Percentiles rank a stretch among this genome's conserved stretches.
Conservation (phyloP, 2,888 invertebrate species). For the Hecatera dysodea region DNA sequence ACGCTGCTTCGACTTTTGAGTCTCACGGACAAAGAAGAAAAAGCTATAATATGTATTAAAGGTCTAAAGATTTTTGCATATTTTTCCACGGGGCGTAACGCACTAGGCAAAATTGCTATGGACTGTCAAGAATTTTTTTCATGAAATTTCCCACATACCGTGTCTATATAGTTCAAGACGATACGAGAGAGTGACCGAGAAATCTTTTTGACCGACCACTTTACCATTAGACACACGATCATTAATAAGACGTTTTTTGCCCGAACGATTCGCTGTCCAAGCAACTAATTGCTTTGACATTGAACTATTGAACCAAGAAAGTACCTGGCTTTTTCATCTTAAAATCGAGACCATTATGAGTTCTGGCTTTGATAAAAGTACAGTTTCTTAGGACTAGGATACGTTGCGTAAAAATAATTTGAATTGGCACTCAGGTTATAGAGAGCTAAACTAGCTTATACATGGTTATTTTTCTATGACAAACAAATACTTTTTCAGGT, state of each 20-base stretch:
- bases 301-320: slow-evolving; percentile 18
- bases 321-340: slow-evolving; percentile 1
- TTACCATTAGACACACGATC: background rate
- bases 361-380: slow-evolving; percentile 2
- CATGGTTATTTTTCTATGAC: too few species aligned
- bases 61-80: too few species aligned
- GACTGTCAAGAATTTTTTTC: too few species aligned
- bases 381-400: background rate
- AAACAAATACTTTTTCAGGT: too few species aligned
- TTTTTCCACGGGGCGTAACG: too few species aligned
- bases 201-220: background rate
- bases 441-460: background rate
- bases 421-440: too few species aligned
- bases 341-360: slow-evolving; percentile 12
- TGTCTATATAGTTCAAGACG: background rate
- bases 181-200: background rate
- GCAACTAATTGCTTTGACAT: background rate
- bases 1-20: too few species aligned
- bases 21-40: too few species aligned
- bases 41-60: too few species aligned
- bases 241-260: slow-evolving; percentile 19
- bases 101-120: too few species aligned
- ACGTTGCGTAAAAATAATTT: too few species aligned
- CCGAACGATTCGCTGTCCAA: slow-evolving; percentile 2
- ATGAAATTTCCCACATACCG: too few species aligned